These are phyloP conservation scores for Lamellibrachia luymesi DNA, from an alignment of 1,140 invertebrate genomes.

Conservation along the genomic window DNA sequence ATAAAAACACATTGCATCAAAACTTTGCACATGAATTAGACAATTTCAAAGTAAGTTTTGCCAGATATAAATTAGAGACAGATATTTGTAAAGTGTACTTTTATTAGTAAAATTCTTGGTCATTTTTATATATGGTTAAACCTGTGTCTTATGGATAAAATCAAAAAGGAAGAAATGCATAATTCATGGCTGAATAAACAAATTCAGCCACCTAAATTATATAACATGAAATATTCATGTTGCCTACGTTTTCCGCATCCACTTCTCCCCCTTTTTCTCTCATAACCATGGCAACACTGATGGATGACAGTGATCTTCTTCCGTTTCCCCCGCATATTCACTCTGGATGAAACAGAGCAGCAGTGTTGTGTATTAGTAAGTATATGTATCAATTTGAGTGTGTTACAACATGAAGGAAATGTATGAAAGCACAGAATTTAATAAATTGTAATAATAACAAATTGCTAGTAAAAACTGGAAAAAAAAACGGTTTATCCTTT, in stretches of 20 bases:
- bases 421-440: no score
- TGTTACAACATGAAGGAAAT: no score
- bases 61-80: not conserved
- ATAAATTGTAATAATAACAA: no score
- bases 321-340: not conserved
- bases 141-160: no score
- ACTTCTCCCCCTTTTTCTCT: not conserved
- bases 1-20: not conserved
- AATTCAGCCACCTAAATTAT: not conserved
- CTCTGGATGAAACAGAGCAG: not conserved
- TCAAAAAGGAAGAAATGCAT: no score
- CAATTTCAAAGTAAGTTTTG: not conserved
- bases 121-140: not conserved
- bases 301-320: conserved; percentile 5
- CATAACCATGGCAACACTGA: conserved; percentile 13
- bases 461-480: no score
- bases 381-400: not conserved
- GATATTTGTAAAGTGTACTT: not conserved
- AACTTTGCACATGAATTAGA: not conserved
- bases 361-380: not conserved
- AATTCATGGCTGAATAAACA: not conserved
- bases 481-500: no score
- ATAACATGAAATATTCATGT: not conserved
- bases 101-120: not conserved
- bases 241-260: conserved; percentile 2